phyloP scores from a whole-genome alignment of 2,888 invertebrate genomes.

The Trileptium ribeirensis region DNA sequence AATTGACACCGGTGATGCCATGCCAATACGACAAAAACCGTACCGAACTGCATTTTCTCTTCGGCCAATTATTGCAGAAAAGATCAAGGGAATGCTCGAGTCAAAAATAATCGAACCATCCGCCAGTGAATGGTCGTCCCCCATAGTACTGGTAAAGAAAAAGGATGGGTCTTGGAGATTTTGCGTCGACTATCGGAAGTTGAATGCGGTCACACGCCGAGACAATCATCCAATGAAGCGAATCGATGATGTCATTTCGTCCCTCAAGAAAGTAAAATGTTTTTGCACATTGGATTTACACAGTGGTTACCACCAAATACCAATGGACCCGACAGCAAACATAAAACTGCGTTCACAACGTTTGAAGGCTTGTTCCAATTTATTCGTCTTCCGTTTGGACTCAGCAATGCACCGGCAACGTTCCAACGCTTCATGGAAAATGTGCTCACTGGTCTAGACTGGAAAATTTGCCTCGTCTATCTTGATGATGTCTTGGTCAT shows the following conservation, averaged over 20 bases:
- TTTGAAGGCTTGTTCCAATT: no score
- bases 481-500: slow-evolving; percentile 17
- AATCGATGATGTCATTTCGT: neutral
- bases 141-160: neutral
- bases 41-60: neutral
- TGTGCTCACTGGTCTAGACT: no score
- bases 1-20: neutral
- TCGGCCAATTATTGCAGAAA: neutral
- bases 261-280: neutral
- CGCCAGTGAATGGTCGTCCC: neutral
- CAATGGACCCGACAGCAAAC: slow-evolving; percentile 20
- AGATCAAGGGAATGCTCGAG: neutral
- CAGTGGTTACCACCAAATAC: slow-evolving; percentile 22
- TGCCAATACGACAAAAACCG: neutral
- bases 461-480: slow-evolving; percentile 8
- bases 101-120: neutral
- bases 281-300: slow-evolving; percentile 17
- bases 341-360: no score
- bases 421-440: no score
- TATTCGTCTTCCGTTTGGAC: no score
- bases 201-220: neutral
- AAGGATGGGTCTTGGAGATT: neutral
- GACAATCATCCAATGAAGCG: neutral
- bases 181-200: neutral
- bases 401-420: no score